Conservation (phyloP, 2,888 invertebrate species). For the Serripes groenlandicus region DNA sequence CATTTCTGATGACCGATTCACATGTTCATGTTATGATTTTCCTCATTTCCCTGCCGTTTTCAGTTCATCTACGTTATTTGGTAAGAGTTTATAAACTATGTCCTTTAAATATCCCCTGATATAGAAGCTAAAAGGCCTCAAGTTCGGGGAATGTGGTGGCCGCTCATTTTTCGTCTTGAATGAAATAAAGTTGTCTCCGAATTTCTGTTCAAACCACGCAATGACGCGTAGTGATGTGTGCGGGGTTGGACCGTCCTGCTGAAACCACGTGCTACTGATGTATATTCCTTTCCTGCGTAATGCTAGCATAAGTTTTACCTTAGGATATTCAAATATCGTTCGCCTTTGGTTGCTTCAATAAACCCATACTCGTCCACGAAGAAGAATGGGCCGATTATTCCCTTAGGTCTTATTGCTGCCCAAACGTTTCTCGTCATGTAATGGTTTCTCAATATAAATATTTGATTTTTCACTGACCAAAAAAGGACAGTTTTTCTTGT, state of each 20-base stretch:
- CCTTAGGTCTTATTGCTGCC: slow-evolving; percentile 28
- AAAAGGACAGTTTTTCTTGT: slow-evolving; percentile 30
- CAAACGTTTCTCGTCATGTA: slow-evolving; percentile 22
- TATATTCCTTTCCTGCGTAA: slow-evolving; percentile 13
- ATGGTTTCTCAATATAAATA: slow-evolving; percentile 28
- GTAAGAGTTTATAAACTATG: neutral
- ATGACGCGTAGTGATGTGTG: slow-evolving; percentile 19
- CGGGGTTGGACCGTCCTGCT: slow-evolving; percentile 35
- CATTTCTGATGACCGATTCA: neutral
- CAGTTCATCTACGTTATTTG: neutral
- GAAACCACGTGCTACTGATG: slow-evolving; percentile 24
- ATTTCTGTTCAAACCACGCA: slow-evolving; percentile 8
- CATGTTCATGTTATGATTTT: neutral
- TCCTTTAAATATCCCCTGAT: slow-evolving; percentile 18
- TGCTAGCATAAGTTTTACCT: slow-evolving; percentile 35
- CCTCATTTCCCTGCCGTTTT: neutral
- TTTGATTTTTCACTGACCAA: slow-evolving; percentile 35
- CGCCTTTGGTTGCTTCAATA: slow-evolving; percentile 26
- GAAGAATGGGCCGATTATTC: slow-evolving; percentile 37
- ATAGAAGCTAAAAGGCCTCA: slow-evolving; percentile 20
- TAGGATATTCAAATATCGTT: slow-evolving; percentile 27
- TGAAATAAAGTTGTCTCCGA: slow-evolving; percentile 7
- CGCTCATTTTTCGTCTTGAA: slow-evolving; percentile 15
- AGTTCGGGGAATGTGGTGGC: slow-evolving; percentile 21
- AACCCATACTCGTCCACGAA: slow-evolving; percentile 25